Conservation (phyloP, 1,140 invertebrate species). For the Heliconius melpomene region DNA sequence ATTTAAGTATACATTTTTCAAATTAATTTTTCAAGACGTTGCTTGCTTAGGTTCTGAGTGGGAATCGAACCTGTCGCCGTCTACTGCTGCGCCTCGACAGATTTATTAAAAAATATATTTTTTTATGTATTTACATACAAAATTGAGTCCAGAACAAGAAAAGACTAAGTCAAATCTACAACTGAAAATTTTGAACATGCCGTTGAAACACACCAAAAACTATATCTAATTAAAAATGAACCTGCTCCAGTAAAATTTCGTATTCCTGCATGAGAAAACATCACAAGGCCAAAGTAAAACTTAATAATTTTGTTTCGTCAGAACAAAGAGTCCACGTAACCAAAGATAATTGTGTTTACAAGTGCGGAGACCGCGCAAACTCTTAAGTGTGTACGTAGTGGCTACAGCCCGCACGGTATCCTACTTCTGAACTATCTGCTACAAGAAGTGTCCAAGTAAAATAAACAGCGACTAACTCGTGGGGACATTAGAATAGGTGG, state of each 20-base stretch:
- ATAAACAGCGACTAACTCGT: not conserved
- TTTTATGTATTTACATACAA: no score
- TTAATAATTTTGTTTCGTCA: not conserved
- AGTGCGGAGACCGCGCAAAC: not conserved
- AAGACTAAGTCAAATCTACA: no score
- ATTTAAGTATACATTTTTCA: no score
- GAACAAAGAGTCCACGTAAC: slow-evolving; percentile 6
- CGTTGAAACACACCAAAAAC: no score
- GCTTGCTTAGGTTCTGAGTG: no score
- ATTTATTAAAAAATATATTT: no score
- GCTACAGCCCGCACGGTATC: not conserved
- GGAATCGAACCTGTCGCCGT: no score
- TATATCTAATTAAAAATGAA: no score
- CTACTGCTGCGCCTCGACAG: no score
- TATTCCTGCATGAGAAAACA: not conserved
- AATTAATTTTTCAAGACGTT: not conserved
- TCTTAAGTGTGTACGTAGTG: not conserved
- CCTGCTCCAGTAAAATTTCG: not conserved
- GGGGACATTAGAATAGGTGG: not conserved
- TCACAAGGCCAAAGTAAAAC: not conserved
- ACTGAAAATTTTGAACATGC: no score
- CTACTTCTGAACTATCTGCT: not conserved
- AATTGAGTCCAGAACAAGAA: no score
- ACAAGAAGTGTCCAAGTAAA: not conserved
- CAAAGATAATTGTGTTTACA: slow-evolving; percentile 14